These are phyloP conservation scores for Pontoporia blainvillei DNA, from an alignment of 2,113 vertebrate species.

Conservation along the genomic window DNA sequence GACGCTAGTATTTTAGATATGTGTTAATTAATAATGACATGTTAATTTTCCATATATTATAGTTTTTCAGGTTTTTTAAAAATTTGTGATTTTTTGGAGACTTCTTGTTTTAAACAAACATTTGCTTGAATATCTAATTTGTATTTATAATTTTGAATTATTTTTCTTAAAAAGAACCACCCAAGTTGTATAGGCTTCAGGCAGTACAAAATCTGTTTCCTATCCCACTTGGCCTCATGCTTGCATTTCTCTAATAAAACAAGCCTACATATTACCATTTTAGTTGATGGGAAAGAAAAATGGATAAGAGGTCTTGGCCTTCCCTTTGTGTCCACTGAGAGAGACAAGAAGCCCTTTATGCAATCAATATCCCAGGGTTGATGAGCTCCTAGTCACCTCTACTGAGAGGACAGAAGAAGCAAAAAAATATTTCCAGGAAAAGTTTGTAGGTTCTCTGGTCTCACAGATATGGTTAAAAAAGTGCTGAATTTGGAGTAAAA, in stretches of 20 bases:
- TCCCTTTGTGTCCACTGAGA: background rate
- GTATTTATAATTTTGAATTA: background rate
- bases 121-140: background rate
- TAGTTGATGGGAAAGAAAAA: background rate
- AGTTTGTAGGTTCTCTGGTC: background rate
- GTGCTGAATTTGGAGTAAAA: background rate
- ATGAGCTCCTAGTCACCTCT: background rate
- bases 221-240: background rate
- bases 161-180: background rate
- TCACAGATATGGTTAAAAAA: background rate
- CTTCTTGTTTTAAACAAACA: background rate
- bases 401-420: background rate
- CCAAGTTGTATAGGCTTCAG: background rate
- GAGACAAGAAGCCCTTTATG: background rate
- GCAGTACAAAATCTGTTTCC: background rate
- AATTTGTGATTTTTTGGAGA: background rate
- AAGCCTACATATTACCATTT: background rate
- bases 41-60: background rate
- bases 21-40: background rate
- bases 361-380: background rate
- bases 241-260: background rate
- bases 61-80: background rate
- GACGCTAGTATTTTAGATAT: background rate
- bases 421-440: background rate
- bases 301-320: background rate